phyloP scores from a whole-genome alignment of 2,888 invertebrate species.

The Eumacrocentrus americanus region DNA sequence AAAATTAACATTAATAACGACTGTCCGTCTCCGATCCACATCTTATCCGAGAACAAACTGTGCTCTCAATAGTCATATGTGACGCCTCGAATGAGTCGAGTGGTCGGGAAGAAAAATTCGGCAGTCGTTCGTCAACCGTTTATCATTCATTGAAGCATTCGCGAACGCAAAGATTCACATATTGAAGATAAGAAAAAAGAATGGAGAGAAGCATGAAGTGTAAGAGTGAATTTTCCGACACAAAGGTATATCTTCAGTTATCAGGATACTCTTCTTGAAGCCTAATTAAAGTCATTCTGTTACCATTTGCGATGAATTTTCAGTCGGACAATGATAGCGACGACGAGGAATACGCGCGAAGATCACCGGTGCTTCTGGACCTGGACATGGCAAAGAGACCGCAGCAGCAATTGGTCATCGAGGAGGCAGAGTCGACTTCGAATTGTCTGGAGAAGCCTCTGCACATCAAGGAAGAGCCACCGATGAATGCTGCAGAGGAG shows the following conservation, averaged over 20 bases:
- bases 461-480: conserved; percentile 25
- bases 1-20: conserved; percentile 62
- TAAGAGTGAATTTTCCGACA: conserved; percentile 44
- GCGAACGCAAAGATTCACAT: too few relatives aligned
- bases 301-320: conserved; percentile 27
- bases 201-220: conserved; percentile 32
- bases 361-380: conserved; percentile 56
- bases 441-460: conserved; percentile 34
- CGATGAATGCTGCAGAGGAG: conserved; percentile 26
- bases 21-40: conserved; percentile 57
- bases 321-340: conserved; percentile 55
- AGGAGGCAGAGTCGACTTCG: conserved; percentile 29
- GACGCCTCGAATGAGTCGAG: conserved; percentile 42
- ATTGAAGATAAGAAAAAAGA: neutral
- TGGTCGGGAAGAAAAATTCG: conserved; percentile 21
- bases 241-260: conserved; percentile 45
- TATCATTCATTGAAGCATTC: neutral
- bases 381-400: conserved; percentile 56
- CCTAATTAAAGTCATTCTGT: neutral
- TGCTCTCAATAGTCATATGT: conserved; percentile 49
- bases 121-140: neutral
- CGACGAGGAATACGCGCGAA: conserved; percentile 46
- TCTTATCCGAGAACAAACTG: conserved; percentile 53
- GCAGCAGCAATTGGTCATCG: conserved; percentile 38
- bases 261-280: too few relatives aligned